Percentiles rank a stretch among this genome's conserved stretches.
These are phyloP conservation scores for Euwallacea fornicatus DNA, from an alignment of 1,140 invertebrate species.

Conservation along the genomic window DNA sequence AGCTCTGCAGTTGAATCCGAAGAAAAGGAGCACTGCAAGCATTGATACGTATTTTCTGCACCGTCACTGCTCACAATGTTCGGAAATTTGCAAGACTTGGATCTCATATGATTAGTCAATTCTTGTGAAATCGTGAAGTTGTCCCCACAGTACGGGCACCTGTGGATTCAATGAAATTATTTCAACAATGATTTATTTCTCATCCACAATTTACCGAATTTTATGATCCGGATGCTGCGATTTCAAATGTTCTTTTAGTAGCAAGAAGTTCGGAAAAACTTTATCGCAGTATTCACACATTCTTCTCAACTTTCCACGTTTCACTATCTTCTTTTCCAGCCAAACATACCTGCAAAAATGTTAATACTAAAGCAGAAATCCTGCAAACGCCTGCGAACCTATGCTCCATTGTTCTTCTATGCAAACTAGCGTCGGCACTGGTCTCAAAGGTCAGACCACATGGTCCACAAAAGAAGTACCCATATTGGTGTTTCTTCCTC, in stretches of 20 bases:
- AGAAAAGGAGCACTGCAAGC: slow-evolving; percentile 55
- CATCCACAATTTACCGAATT: slow-evolving; percentile 53
- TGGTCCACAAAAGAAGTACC: slow-evolving; percentile 66
- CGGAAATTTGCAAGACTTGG: slow-evolving; percentile 59
- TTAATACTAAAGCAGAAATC: background rate
- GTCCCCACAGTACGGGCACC: slow-evolving; percentile 68
- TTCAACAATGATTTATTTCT: slow-evolving; percentile 22
- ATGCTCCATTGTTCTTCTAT: slow-evolving; percentile 66
- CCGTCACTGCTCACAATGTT: slow-evolving; percentile 7
- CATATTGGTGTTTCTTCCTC: slow-evolving; percentile 58
- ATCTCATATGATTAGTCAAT: slow-evolving; percentile 66
- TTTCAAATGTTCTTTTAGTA: slow-evolving; percentile 68
- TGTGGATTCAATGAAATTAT: slow-evolving; percentile 50
- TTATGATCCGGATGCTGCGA: slow-evolving; percentile 62
- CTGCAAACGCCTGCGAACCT: slow-evolving; percentile 48
- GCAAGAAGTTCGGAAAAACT: slow-evolving; percentile 58
- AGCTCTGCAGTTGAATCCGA: slow-evolving; percentile 61
- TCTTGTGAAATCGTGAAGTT: slow-evolving; percentile 72
- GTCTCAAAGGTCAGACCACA: slow-evolving; percentile 67
- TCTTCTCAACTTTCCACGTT: slow-evolving; percentile 50
- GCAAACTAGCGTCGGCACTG: slow-evolving; percentile 63
- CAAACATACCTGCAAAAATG: slow-evolving; percentile 14
- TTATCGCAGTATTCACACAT: slow-evolving; percentile 65
- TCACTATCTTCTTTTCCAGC: slow-evolving; percentile 26
- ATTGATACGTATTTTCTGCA: slow-evolving; percentile 46